Percentiles rank a stretch among this genome's conserved stretches.
Evolutionary conservation across 1,140 invertebrate species (phyloP).

Genomic region (Drosophila mayri): DNA sequence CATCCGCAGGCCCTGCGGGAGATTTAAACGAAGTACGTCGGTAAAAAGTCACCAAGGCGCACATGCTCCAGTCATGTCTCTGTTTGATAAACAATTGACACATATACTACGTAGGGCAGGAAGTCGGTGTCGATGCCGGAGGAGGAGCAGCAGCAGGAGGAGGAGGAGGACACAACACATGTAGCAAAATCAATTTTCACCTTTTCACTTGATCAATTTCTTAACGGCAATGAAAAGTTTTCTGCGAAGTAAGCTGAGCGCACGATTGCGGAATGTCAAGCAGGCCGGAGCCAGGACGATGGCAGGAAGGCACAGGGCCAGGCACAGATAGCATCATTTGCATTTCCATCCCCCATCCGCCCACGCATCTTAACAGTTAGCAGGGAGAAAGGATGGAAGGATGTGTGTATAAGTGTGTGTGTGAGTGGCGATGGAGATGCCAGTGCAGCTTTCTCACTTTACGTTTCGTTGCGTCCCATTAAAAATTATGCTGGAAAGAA

Average conservation of each 20-base stretch:
- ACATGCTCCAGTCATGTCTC: constrained; percentile 49
- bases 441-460: constrained; percentile 76
- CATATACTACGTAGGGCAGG: constrained; percentile 32
- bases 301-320: constrained; percentile 11
- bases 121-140: background rate
- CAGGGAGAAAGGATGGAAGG: constrained; percentile 22
- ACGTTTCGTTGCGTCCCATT: constrained; percentile 82
- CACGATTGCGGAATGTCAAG: constrained; percentile 71
- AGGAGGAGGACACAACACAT: constrained; percentile 51
- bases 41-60: constrained; percentile 69
- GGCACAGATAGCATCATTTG: constrained; percentile 81
- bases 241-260: constrained; percentile 54
- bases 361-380: constrained; percentile 75
- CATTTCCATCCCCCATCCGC: constrained; percentile 51
- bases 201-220: constrained; percentile 83
- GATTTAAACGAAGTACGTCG: constrained; percentile 71
- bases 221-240: constrained; percentile 82
- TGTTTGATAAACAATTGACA: constrained; percentile 79
- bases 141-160: background rate
- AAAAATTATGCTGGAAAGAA: constrained; percentile 77
- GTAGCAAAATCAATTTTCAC: constrained; percentile 83
- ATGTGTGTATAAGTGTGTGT: background rate
- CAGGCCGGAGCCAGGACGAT: constrained; percentile 26
- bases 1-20: constrained; percentile 27
- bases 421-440: constrained; percentile 10